These are phyloP conservation scores for Sminthopsis crassicaudata DNA, from an alignment of 2,113 vertebrate species.

Conservation along the genomic window DNA sequence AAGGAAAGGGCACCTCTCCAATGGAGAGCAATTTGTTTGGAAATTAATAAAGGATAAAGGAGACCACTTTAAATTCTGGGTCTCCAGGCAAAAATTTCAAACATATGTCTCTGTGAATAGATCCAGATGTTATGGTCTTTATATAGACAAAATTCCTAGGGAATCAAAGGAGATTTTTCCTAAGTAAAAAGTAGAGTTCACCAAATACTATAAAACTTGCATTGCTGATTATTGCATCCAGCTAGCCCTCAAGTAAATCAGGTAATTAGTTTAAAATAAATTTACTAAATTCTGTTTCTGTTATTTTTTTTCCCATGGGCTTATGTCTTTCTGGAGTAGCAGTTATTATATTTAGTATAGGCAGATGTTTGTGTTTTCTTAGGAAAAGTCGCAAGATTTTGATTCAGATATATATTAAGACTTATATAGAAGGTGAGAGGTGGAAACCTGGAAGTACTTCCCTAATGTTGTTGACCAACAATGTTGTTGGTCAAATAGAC, in stretches of 20 bases:
- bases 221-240: background rate
- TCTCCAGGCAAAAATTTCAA: no score
- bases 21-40: background rate
- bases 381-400: background rate
- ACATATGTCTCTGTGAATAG: conserved; percentile 55
- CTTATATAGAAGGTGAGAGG: background rate
- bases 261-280: background rate
- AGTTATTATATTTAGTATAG: background rate
- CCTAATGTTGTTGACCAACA: background rate
- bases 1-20: background rate
- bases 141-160: background rate
- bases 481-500: background rate
- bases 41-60: background rate
- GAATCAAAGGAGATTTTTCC: background rate
- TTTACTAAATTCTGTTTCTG: background rate
- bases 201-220: background rate
- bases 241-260: background rate
- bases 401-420: background rate
- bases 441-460: background rate
- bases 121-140: conserved; percentile 38
- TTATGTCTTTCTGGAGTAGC: accelerated
- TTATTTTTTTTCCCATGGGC: background rate
- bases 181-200: conserved; percentile 41
- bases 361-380: background rate
- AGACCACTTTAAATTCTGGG: background rate